phyloP scores from a whole-genome alignment of 2,797 vertebrate species.

The Poeciliopsis presidionis region DNA sequence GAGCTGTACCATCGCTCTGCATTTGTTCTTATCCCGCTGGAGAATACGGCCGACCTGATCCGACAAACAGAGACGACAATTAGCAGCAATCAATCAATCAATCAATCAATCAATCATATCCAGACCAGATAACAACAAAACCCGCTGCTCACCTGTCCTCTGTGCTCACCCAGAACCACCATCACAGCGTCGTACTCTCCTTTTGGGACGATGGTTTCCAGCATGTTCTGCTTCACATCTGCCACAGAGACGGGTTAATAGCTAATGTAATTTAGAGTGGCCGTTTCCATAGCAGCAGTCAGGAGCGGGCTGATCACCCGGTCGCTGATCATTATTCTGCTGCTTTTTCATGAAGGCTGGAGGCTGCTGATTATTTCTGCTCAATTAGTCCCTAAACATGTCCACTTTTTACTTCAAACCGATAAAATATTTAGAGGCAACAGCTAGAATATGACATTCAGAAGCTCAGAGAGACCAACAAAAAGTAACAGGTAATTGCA shows the following conservation, averaged over 20 bases:
- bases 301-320: neutral
- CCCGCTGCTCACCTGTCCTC: constrained; percentile 70
- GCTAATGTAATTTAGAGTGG: neutral
- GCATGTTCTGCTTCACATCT: constrained; percentile 89
- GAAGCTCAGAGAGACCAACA: neutral
- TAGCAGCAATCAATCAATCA: neutral
- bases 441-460: neutral
- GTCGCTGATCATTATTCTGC: neutral
- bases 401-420: neutral
- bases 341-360: neutral
- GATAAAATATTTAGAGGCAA: neutral
- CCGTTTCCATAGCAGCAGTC: constrained; percentile 3
- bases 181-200: constrained; percentile 74
- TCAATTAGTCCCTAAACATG: neutral
- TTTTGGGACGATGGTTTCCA: constrained; percentile 91
- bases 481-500: neutral
- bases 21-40: constrained; percentile 81
- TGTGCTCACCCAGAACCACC: constrained; percentile 81
- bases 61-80: constrained; percentile 1
- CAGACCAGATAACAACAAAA: neutral
- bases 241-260: neutral
- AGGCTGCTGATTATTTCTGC: neutral
- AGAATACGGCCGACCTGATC: constrained; percentile 87
- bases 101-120: neutral
- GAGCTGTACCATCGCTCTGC: constrained; percentile 87